Conservation (phyloP, 1,140 invertebrate species). For the Luehdorfia chinensis region DNA sequence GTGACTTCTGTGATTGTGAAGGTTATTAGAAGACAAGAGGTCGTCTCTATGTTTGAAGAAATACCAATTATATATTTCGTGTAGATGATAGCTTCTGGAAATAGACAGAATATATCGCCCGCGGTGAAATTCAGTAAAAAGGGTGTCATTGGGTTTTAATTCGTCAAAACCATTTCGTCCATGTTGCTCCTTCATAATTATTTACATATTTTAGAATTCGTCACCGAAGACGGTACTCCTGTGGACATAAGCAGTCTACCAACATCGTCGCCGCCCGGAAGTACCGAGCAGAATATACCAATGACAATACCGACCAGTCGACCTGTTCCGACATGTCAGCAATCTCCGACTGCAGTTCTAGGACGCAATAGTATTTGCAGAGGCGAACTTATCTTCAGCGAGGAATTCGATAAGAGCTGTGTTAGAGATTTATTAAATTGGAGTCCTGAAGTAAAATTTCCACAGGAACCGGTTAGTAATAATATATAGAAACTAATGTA, state of each 20-base stretch:
- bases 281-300: neutral
- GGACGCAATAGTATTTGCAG: constrained; percentile 58
- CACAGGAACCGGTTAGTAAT: constrained; percentile 61
- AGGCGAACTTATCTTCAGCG: constrained; percentile 73
- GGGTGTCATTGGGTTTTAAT: too few species aligned
- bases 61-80: too few species aligned
- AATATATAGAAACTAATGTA: too few species aligned
- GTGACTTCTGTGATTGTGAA: too few species aligned
- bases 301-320: constrained; percentile 4
- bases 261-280: constrained; percentile 14
- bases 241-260: constrained; percentile 22
- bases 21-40: too few species aligned
- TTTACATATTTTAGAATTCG: constrained; percentile 53
- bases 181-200: too few species aligned
- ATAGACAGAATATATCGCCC: too few species aligned
- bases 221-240: constrained; percentile 47
- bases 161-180: too few species aligned
- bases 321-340: constrained; percentile 27
- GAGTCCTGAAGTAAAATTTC: constrained; percentile 69
- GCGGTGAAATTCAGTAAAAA: too few species aligned
- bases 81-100: too few species aligned
- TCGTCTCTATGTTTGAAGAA: too few species aligned
- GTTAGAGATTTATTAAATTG: constrained; percentile 49
- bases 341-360: constrained; percentile 42
- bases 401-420: constrained; percentile 63